Base-by-base conservation (phyloP, 2,888 invertebrate species). In the Ptilodon capucinus region DNA sequence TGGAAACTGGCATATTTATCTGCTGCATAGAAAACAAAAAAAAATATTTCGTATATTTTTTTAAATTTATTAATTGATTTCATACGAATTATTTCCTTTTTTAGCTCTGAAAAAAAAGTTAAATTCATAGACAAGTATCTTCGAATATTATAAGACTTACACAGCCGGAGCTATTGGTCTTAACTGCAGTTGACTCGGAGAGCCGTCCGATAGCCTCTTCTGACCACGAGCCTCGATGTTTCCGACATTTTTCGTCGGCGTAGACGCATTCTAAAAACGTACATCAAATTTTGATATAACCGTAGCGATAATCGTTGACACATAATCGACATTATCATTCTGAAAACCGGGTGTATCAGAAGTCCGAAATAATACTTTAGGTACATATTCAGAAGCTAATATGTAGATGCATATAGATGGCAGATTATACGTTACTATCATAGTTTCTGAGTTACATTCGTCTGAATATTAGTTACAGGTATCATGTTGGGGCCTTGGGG, bases 91-190 rank as follows among this genome's bases (percentile, higher is more conserved):
- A 36, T 38, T 19, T 18, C 4, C 4, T n/a, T 34, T 7, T 28
- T 21, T 21, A 4, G n/a, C 3, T 35, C 46, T 51, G 46, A 18
- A 46, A 51, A n/a, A 25, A 7, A 46, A 19, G 4, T 16, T 0
- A 16, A 28, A n/a, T n/a, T 28, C 8, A 28, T 4, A 28, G 4
- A 8, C 7, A 23, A 16, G 21, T 4, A 36, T 13, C n/a, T 14
- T 28, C 4, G 14, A n/a, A 16, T n/a, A 18, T 42, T 43, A 13
- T 30, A 13, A 13, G n/a, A 68, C 89, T 81, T 79, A 88, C 89
- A 86, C 86, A 9, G 91, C 89, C 0, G 91, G 90, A 8, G 91
- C 91, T 17, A 91, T 90, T 0, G 91, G 87, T 30, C 91, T 66
- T 8, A 91, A 59, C 60, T 91, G 91, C 32, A 91, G 62, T 48